Percentiles rank a stretch among this genome's conserved stretches.
Evolutionary conservation across 2,113 vertebrate genomes (phyloP).

Genomic region (Paratilapia polleni): DNA sequence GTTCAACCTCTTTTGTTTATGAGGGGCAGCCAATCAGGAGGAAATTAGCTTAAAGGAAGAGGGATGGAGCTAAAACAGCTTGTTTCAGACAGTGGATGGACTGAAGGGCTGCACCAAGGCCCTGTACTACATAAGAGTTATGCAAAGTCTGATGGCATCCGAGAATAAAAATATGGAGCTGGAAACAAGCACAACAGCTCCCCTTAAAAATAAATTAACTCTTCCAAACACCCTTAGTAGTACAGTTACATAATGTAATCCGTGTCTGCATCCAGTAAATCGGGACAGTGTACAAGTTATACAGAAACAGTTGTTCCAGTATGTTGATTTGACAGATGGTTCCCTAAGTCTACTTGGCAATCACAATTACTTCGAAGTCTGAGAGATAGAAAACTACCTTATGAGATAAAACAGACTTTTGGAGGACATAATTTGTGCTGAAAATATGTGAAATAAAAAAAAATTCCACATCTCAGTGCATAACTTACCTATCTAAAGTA

Average conservation of each 20-base stretch:
- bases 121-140: constrained; percentile 2
- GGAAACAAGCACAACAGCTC: background rate
- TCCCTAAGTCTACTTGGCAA: background rate
- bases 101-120: background rate
- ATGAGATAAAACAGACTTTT: background rate
- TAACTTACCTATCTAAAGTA: background rate
- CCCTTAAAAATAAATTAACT: constrained; percentile 1
- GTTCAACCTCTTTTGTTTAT: background rate
- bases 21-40: background rate
- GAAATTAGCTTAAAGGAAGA: background rate
- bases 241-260: background rate
- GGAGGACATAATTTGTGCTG: background rate
- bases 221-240: background rate
- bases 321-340: background rate
- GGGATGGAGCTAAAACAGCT: background rate
- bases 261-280: background rate
- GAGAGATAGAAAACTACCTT: background rate
- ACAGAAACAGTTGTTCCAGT: background rate
- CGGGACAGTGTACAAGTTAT: background rate
- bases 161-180: background rate
- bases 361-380: background rate
- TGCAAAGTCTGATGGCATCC: background rate
- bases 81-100: background rate
- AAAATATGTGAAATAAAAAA: background rate
- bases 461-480: background rate